Base-by-base conservation (phyloP, 2,113 vertebrate species). In the Mesocricetus auratus region DNA sequence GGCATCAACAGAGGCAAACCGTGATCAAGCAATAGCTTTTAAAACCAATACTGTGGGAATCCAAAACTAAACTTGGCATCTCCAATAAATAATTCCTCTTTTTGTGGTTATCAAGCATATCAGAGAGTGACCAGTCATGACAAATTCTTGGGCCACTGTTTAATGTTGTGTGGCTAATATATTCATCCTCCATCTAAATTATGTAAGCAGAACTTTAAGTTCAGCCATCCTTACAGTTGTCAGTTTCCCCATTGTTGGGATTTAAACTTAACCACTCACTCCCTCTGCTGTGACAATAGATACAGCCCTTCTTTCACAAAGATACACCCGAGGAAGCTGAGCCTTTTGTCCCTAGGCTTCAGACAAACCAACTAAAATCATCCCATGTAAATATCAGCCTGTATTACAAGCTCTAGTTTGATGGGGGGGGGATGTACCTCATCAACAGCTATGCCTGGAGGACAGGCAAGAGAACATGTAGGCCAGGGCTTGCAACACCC, bases 401-500 rank as follows among this genome's bases (percentile, higher is more conserved):
- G 26, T 1, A 17, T n/a, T 19, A 22, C 7, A 24, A 62, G 62
- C 50, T 47, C n/a, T 53, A 75, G 45, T 19, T 56, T 68, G 42
- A 83, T 64, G 85, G 36, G 16, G 29, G 58, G 17, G 17, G n/a
- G 31, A 45, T n/a, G 47, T 21, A 29, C 5, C 12, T 19, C 31
- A 31, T 64, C 17, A 45, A 19, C 64, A 66, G 36, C 42, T 2
- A 1, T 2, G 50, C 3, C 1, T 1, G 0, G 39, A 19, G 79
- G 47, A 66, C 42, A 0, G 19, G 83, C n/a, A 5, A 7, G 39
- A 24, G 9, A 31, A 29, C 77, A 66, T 3, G 1, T 3, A 2
- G 17, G 19, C 33, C 6, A 22, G 36, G 86, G 11, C 22, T n/a
- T 16, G 2, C 9, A 0, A 17, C 22, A 15, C 71, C 56, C 7